Conservation (phyloP, 1,140 invertebrate genomes). For the Cydia fagiglandana region DNA sequence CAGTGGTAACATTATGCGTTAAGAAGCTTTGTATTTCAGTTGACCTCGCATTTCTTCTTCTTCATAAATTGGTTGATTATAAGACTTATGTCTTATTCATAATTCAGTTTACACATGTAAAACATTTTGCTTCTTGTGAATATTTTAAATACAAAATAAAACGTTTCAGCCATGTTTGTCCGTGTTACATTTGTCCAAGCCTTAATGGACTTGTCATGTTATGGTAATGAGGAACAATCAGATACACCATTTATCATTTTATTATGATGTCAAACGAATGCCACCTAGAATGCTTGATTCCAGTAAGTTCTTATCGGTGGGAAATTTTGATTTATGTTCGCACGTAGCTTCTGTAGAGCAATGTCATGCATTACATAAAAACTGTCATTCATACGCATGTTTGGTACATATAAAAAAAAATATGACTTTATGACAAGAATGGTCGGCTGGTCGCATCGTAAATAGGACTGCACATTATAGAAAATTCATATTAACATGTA, state of each 20-base stretch:
- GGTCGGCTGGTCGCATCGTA: too few relatives aligned
- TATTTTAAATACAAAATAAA: conserved; percentile 42
- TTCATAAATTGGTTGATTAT: background rate
- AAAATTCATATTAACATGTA: too few relatives aligned
- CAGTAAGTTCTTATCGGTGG: conserved; percentile 56
- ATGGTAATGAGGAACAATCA: conserved; percentile 64
- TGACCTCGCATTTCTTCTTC: background rate
- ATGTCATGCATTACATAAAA: background rate
- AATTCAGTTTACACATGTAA: background rate
- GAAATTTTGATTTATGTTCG: conserved; percentile 67
- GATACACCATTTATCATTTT: conserved; percentile 69
- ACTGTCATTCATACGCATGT: background rate
- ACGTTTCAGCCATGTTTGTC: conserved; percentile 44
- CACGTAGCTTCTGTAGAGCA: conserved; percentile 4
- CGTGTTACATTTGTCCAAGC: conserved; percentile 56
- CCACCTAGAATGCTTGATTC: conserved; percentile 59
- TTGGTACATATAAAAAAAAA: background rate
- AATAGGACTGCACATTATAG: too few relatives aligned
- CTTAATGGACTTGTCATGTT: conserved; percentile 77
- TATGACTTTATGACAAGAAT: too few relatives aligned
- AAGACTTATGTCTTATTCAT: background rate
- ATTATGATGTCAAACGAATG: conserved; percentile 53
- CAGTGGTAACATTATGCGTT: too few relatives aligned
- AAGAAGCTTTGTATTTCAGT: too few relatives aligned
- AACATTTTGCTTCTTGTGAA: conserved; percentile 33